Evolutionary conservation across 2,113 vertebrate species (phyloP).

Genomic region (Hylia prasina): DNA sequence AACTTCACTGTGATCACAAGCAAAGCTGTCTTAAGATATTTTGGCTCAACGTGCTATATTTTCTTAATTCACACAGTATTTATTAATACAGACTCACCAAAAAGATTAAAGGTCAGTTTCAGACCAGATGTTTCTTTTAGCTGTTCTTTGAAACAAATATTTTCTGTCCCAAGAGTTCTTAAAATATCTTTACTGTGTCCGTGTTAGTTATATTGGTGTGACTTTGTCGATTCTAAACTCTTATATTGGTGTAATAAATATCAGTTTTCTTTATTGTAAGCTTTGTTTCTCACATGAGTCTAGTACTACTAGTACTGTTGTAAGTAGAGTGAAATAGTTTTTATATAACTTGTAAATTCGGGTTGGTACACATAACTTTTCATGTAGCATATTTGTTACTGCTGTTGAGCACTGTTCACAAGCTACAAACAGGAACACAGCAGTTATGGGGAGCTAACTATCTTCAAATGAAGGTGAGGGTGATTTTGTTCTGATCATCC

Average conservation of each 20-base stretch:
- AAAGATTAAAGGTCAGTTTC: background rate
- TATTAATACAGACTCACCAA: background rate
- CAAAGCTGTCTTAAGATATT: background rate
- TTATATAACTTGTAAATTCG: background rate
- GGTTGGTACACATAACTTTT: background rate
- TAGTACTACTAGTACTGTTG: background rate
- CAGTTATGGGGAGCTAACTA: background rate
- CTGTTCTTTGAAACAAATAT: background rate
- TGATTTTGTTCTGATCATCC: background rate
- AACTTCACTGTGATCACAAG: background rate
- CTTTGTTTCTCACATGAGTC: background rate
- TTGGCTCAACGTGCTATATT: background rate
- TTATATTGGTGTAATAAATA: background rate
- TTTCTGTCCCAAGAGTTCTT: background rate
- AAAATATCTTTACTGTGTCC: background rate
- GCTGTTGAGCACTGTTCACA: background rate
- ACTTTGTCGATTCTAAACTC: background rate
- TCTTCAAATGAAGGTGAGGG: background rate
- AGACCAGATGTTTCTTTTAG: background rate
- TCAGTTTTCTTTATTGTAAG: background rate
- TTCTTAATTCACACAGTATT: background rate
- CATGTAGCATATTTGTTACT: background rate
- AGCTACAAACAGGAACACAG: background rate
- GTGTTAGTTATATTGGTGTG: background rate
- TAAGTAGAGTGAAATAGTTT: background rate